A percentile compares a stretch with the other conserved stretches of the same genome.
phyloP scores from a whole-genome alignment of 2,113 vertebrate species.

The Tursiops truncatus region DNA sequence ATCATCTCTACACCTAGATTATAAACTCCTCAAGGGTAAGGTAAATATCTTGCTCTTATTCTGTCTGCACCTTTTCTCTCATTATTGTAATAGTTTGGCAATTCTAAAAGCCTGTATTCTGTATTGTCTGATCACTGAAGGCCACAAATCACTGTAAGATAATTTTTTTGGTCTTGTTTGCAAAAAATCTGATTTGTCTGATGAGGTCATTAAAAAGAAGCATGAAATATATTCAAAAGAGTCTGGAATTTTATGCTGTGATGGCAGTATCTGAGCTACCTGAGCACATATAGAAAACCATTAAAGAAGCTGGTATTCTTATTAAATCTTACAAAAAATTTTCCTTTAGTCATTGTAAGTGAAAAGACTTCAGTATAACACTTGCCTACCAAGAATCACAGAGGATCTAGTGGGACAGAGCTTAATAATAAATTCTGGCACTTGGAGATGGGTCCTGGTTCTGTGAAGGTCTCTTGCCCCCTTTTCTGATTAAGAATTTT shows the following conservation, averaged over 20 bases:
- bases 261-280: conserved; percentile 32
- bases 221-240: conserved; percentile 52
- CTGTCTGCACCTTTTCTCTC: rapidly evolving
- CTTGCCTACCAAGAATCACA: conserved; percentile 52
- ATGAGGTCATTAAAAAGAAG: conserved; percentile 77
- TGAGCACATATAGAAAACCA: conserved; percentile 47
- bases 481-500: conserved; percentile 20
- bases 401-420: conserved; percentile 25
- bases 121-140: conserved; percentile 60
- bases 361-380: conserved; percentile 56
- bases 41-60: background rate
- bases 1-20: background rate
- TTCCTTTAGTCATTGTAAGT: conserved; percentile 63
- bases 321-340: conserved; percentile 69
- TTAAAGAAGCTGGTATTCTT: conserved; percentile 52
- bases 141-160: conserved; percentile 61
- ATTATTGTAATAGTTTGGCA: background rate
- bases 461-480: background rate
- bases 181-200: conserved; percentile 73
- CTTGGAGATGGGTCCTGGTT: background rate
- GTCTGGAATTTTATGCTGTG: conserved; percentile 67
- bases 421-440: conserved; percentile 45
- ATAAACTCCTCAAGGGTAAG: background rate
- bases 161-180: conserved; percentile 51
- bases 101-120: conserved; percentile 31